phyloP scores from a whole-genome alignment of 2,797 vertebrate genomes.

The Pantherophis alleghaniensis region DNA sequence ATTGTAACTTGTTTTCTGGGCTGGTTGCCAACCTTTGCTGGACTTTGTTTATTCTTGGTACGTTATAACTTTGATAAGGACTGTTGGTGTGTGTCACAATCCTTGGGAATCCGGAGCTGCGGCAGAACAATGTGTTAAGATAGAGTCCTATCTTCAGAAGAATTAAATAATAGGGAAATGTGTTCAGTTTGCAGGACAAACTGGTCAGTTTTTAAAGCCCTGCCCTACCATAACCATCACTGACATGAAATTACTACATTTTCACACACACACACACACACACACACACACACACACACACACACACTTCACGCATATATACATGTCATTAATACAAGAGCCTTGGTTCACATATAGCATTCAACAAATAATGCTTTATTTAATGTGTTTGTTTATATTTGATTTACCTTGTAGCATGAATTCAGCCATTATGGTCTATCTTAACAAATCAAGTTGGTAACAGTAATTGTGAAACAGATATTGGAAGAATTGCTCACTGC shows the following conservation, averaged over 20 bases:
- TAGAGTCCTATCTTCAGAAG: background rate
- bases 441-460: background rate
- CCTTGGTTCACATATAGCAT: background rate
- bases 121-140: background rate
- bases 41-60: no score
- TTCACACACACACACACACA: background rate
- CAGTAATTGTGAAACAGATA: background rate
- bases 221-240: background rate
- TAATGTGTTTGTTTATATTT: background rate
- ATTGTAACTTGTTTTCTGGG: no score
- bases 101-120: no score
- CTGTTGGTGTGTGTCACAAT: no score
- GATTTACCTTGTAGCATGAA: background rate
- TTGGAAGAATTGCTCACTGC: background rate
- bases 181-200: background rate
- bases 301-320: background rate
- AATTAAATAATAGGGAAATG: background rate
- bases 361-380: background rate
- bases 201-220: background rate
- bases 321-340: background rate
- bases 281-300: no score
- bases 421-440: background rate
- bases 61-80: no score
- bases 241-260: background rate
- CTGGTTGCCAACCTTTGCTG: no score